phyloP scores from a whole-genome alignment of 2,797 vertebrate genomes.

The Acanthurus lineatus region DNA sequence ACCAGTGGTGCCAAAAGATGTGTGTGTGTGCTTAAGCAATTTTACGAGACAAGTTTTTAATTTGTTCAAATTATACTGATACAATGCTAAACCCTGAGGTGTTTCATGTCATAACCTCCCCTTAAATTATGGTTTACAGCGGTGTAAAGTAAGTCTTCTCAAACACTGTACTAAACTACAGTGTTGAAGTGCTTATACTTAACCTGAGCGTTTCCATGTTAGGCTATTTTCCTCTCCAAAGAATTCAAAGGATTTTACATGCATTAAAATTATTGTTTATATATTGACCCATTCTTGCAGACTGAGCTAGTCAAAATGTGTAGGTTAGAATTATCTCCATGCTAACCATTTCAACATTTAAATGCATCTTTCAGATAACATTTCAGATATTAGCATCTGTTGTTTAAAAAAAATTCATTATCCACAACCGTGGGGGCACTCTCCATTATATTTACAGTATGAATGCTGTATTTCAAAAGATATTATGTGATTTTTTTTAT shows the following conservation, averaged over 20 bases:
- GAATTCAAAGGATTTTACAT: not conserved
- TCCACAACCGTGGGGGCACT: too few species aligned
- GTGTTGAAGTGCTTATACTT: not conserved
- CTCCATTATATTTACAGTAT: not conserved
- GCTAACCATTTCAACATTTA: not conserved
- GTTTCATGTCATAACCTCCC: not conserved
- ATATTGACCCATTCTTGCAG: not conserved
- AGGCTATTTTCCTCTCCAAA: not conserved
- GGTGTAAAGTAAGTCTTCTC: not conserved
- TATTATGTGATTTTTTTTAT: not conserved
- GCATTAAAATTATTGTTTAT: not conserved
- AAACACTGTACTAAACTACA: not conserved
- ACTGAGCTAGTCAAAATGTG: not conserved
- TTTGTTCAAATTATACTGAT: constrained; percentile 4
- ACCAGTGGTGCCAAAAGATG: not conserved
- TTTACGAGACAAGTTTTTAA: not conserved
- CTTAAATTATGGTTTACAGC: not conserved
- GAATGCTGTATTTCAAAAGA: not conserved
- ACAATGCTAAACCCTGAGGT: not conserved
- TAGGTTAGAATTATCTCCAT: not conserved
- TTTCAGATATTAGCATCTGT: too few species aligned
- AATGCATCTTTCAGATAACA: not conserved
- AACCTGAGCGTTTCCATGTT: not conserved
- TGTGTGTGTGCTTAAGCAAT: not conserved
- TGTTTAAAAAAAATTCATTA: too few species aligned